Evolutionary conservation across 2,888 invertebrate species (phyloP).

Genomic region (Ochropleura leucogaster): DNA sequence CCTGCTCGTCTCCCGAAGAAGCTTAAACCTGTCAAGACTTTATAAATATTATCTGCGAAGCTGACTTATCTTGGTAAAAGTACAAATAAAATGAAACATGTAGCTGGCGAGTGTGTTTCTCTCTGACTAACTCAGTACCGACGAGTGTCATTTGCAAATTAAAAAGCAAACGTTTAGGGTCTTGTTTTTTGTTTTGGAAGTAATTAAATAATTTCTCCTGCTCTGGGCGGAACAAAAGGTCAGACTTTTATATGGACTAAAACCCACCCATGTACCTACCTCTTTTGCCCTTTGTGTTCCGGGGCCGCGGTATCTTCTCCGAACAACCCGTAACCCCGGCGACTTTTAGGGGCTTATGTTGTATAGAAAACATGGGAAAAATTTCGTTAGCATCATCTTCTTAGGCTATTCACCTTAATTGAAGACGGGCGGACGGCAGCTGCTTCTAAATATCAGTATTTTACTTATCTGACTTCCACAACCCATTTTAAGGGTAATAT

Average conservation of each 20-base stretch:
- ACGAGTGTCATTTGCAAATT: not conserved
- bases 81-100: conserved; percentile 30
- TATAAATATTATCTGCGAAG: conserved; percentile 22
- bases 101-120: not conserved
- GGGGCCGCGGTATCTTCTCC: too few species aligned
- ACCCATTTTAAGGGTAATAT: not conserved
- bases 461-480: too few species aligned
- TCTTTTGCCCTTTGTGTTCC: too few species aligned
- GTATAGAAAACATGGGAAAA: too few species aligned
- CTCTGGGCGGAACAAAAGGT: too few species aligned
- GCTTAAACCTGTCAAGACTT: conserved; percentile 43
- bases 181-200: not conserved
- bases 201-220: too few species aligned
- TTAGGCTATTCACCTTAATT: too few species aligned
- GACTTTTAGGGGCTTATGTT: too few species aligned
- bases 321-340: too few species aligned
- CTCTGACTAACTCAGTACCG: not conserved
- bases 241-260: too few species aligned
- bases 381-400: too few species aligned
- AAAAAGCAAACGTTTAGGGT: conserved; percentile 3
- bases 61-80: conserved; percentile 26
- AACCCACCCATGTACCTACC: too few species aligned
- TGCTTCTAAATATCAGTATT: not conserved
- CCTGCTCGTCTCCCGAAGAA: not conserved
- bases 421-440: not conserved